Conservation (phyloP, 2,888 invertebrate species). For the Graphium colonna region DNA sequence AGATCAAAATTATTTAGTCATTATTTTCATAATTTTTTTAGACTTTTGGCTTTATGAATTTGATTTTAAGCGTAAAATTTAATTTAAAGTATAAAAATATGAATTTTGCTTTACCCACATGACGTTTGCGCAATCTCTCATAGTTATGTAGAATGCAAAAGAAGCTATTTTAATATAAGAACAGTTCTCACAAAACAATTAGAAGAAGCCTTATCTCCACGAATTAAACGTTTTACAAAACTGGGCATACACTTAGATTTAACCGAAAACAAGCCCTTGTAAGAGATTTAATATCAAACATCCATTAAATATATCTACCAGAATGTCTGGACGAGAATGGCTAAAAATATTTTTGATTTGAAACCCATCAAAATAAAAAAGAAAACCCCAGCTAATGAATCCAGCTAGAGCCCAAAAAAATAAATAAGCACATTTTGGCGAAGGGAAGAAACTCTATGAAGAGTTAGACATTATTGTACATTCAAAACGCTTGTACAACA, state of each 20-base stretch:
- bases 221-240: too few species aligned
- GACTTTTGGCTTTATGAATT: too few species aligned
- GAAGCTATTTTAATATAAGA: too few species aligned
- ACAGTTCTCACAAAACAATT: too few species aligned
- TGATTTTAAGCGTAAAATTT: too few species aligned
- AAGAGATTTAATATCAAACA: conserved; percentile 19
- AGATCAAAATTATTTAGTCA: too few species aligned
- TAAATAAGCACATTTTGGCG: conserved; percentile 29
- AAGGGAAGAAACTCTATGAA: conserved; percentile 27
- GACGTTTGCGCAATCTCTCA: too few species aligned
- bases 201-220: too few species aligned
- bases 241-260: conserved; percentile 34
- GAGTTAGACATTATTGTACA: conserved; percentile 28
- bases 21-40: too few species aligned
- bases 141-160: too few species aligned
- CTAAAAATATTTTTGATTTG: conserved; percentile 23
- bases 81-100: too few species aligned
- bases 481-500: conserved; percentile 27
- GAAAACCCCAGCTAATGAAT: conserved; percentile 28
- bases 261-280: conserved; percentile 25
- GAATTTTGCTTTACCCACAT: too few species aligned
- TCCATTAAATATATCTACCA: conserved; percentile 18
- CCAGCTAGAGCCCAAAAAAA: conserved; percentile 30
- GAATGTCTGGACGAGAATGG: conserved; percentile 23
- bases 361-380: conserved; percentile 24